Base-by-base conservation (phyloP, 2,888 invertebrate genomes). In the Allygus modestus region DNA sequence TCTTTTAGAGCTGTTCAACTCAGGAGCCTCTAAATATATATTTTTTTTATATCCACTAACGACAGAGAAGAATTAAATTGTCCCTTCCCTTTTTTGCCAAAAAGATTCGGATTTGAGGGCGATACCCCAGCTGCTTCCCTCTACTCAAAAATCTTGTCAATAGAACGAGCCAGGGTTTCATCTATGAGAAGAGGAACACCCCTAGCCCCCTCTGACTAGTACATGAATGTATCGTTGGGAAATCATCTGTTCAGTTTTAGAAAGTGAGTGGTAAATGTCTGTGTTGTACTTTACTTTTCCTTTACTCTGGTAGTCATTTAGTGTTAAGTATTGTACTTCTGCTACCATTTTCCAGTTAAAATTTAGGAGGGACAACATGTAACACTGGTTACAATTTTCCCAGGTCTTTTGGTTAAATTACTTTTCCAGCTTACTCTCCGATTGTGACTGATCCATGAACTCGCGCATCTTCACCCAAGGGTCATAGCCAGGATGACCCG, bases 171-270 rank as follows among this genome's bases (percentile, higher is more conserved):
- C 15, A 20, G 11, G 7, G 33, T 20, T 15, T 43, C 37, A 12
- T 43, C 73, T 2, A 73, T 73, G 15, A 73, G 41, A 2, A 73
- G 12, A 1, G 73, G 73, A 12, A 73, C 73, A 0, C 37, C 33
- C n/a, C 73, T 28, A 2, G n/a, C 73, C 11, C 15, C 73, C 73
- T 20, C 73, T 73, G 12, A 73, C n/a, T 15, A 26, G 11, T 1
- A 73, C 73, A 15, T 73, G 73, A 41, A 9, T 9, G 17, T 46
- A 46, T 17, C 46, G 4, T 4, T 46, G 1, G 12, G 46, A 46
- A 46, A 46, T 46, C 46, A 46, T 46, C 17, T 46, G 4, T 17
- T 46, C 46, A 15, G 15, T 46, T 46, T 46, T 12, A 17, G 46
- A 9, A 1, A 46, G 46, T 4, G 46, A 15, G 46, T 4, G 1